A percentile compares a stretch with the other conserved stretches of the same genome.
Conservation (phyloP, 2,113 vertebrate species). For the Anarrhichthys ocellatus region DNA sequence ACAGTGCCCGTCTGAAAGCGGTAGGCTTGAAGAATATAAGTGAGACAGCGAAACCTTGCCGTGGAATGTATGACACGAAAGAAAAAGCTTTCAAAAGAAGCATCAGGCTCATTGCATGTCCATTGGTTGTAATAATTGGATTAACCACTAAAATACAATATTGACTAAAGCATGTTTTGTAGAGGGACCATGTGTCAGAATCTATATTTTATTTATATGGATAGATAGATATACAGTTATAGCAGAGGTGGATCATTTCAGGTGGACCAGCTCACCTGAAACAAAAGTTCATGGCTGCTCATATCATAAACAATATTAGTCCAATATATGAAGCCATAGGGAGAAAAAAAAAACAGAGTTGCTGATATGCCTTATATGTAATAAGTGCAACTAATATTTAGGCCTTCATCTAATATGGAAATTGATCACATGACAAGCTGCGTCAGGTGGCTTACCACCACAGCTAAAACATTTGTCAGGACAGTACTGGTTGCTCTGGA, state of each 20-base stretch:
- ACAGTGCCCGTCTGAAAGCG: slow-evolving; percentile 22
- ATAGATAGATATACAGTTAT: too few species aligned
- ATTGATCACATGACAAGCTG: neutral
- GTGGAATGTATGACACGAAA: neutral
- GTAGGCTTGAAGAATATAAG: slow-evolving; percentile 12
- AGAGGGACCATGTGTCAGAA: neutral
- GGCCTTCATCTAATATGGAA: neutral
- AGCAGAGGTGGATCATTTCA: too few species aligned
- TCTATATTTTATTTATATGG: too few species aligned
- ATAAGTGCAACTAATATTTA: neutral
- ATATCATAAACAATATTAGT: neutral
- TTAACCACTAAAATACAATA: neutral
- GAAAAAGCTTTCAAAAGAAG: neutral
- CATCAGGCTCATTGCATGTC: neutral
- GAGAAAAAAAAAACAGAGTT: neutral
- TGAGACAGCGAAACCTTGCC: neutral
- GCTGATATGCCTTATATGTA: too few species aligned
- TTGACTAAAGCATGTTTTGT: neutral
- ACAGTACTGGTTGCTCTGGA: neutral
- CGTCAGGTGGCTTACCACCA: neutral
- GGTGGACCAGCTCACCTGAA: neutral
- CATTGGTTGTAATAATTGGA: neutral
- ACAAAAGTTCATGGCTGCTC: neutral
- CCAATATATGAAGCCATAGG: too few species aligned
- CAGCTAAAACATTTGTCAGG: neutral